Evolutionary conservation across 53 echinoderm and acorn worm genomes (phyloP).

Genomic region (Luidia sarsii): DNA sequence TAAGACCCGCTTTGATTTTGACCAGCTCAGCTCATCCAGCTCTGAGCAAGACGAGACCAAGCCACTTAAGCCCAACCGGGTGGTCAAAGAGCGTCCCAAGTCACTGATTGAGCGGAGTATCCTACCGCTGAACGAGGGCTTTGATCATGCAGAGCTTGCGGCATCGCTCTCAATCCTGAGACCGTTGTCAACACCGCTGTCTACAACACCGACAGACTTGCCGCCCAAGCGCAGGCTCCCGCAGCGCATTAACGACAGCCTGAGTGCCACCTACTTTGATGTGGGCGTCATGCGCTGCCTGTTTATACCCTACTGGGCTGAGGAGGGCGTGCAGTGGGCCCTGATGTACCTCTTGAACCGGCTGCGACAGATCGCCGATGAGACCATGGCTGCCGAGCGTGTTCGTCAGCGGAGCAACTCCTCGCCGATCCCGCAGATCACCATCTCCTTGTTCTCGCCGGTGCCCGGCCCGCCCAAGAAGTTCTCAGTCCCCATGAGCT

Average conservation of each 20-base stretch:
- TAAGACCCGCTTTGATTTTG: slow-evolving; percentile 44
- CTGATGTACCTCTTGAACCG: slow-evolving; percentile 85
- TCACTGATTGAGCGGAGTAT: slow-evolving; percentile 51
- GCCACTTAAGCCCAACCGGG: slow-evolving; percentile 38
- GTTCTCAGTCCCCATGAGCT: slow-evolving; percentile 78
- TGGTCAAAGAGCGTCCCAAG: slow-evolving; percentile 45
- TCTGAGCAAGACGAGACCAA: slow-evolving; percentile 55
- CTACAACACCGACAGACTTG: slow-evolving; percentile 34
- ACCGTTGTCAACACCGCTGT: slow-evolving; percentile 40
- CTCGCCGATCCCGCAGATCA: slow-evolving; percentile 93
- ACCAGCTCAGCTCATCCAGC: slow-evolving; percentile 45
- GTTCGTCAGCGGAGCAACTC: slow-evolving; percentile 96
- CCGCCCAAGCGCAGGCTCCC: slow-evolving; percentile 63
- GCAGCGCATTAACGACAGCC: slow-evolving; percentile 80
- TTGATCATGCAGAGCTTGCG: slow-evolving; percentile 46
- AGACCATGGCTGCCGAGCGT: slow-evolving; percentile 81
- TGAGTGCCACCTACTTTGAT: slow-evolving; percentile 95
- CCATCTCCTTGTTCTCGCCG: slow-evolving; percentile 87
- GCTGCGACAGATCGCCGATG: slow-evolving; percentile 83
- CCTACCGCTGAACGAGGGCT: slow-evolving; percentile 36
- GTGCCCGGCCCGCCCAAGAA: slow-evolving; percentile 89
- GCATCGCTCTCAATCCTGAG: slow-evolving; percentile 45
- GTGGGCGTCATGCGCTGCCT: slow-evolving; percentile 98
- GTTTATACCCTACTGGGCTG: slow-evolving; percentile 95
- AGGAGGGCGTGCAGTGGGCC: slow-evolving; percentile 97